Evolutionary conservation across 2,113 vertebrate genomes (phyloP).

Genomic region (Ia io): DNA sequence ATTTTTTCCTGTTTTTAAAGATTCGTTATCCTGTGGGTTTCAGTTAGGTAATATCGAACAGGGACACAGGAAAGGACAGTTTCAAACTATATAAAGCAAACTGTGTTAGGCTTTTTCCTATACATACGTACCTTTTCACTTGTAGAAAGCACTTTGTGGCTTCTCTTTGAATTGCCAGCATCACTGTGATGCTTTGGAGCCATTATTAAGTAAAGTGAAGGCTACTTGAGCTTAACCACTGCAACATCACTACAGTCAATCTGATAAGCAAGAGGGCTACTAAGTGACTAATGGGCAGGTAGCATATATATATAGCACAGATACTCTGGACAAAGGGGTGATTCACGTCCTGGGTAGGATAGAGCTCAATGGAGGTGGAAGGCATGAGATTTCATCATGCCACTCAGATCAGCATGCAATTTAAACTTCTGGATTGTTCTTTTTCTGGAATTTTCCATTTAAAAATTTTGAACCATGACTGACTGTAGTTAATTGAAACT

Average conservation of each 20-base stretch:
- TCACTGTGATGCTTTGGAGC: not conserved
- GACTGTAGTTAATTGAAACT: not conserved
- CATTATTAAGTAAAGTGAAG: not conserved
- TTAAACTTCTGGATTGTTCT: not conserved
- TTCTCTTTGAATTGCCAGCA: not conserved
- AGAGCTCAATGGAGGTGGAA: not conserved
- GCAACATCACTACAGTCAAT: not conserved
- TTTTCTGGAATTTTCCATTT: not conserved
- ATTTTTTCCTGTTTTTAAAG: not conserved
- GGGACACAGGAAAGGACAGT: not conserved
- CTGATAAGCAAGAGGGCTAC: not conserved
- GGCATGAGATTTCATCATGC: not conserved
- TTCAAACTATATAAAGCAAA: not conserved
- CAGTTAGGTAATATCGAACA: conserved; percentile 12
- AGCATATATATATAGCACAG: no score
- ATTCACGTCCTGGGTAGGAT: not conserved
- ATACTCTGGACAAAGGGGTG: not conserved
- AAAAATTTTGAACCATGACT: not conserved
- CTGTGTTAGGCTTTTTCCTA: not conserved
- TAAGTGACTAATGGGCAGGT: not conserved
- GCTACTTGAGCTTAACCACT: not conserved
- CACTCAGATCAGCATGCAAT: not conserved
- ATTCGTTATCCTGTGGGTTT: not conserved
- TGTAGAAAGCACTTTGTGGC: not conserved
- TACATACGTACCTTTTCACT: not conserved